These are phyloP conservation scores for Acanthiza pusilla DNA, from an alignment of 2,797 vertebrate species.

Conservation along the genomic window DNA sequence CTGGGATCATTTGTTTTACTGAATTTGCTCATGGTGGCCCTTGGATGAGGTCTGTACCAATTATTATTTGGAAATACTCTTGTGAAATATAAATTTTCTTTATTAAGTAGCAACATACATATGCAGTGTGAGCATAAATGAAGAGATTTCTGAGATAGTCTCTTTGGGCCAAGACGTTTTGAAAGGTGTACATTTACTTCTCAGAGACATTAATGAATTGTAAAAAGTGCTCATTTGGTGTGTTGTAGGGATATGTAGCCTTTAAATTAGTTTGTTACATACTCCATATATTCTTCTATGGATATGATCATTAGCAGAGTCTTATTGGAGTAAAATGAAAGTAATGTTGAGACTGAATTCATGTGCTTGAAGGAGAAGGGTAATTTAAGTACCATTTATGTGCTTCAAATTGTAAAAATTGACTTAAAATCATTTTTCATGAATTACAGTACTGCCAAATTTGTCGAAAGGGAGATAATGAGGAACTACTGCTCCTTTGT, in stretches of 20 bases:
- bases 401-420: background rate
- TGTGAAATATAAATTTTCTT: background rate
- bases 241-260: constrained; percentile 10
- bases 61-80: background rate
- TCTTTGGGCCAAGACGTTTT: background rate
- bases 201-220: background rate
- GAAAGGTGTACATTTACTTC: background rate
- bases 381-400: background rate
- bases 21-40: background rate
- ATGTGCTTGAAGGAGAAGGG: constrained; percentile 18
- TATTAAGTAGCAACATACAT: background rate
- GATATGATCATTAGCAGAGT: background rate
- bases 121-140: background rate
- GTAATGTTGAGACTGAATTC: background rate
- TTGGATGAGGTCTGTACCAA: background rate
- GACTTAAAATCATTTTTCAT: constrained; percentile 46
- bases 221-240: constrained; percentile 19
- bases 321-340: constrained; percentile 18
- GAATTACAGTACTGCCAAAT: constrained; percentile 93
- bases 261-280: constrained; percentile 39
- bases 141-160: background rate
- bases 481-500: constrained; percentile 95
- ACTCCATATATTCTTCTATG: background rate
- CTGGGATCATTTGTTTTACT: background rate
- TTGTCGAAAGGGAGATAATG: constrained; percentile 96